Evolutionary conservation across 2,797 vertebrate genomes (phyloP).

Genomic region (Rhynchonycteris naso): DNA sequence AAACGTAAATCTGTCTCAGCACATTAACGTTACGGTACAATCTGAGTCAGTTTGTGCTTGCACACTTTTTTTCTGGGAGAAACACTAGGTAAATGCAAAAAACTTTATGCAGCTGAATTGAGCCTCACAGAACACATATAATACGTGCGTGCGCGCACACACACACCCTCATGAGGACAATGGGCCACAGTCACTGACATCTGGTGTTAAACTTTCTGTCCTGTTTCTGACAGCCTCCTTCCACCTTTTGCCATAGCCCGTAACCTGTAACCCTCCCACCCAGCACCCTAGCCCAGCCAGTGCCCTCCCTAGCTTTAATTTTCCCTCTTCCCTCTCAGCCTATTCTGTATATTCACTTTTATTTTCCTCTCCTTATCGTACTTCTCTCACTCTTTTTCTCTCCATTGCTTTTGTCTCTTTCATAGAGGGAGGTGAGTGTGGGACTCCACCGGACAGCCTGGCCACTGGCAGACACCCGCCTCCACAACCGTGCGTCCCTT

Average conservation of each 20-base stretch:
- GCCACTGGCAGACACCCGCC: neutral
- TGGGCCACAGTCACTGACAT: neutral
- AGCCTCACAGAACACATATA: neutral
- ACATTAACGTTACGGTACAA: neutral
- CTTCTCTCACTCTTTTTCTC: neutral
- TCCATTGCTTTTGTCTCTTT: neutral
- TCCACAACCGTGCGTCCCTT: neutral
- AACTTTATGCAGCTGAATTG: neutral
- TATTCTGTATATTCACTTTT: neutral
- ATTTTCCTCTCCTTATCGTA: neutral
- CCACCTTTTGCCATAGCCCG: rapidly evolving
- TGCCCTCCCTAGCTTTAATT: neutral
- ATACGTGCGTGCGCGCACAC: rapidly evolving
- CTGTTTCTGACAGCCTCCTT: neutral
- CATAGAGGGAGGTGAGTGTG: neutral
- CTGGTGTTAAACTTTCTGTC: neutral
- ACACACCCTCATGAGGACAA: neutral
- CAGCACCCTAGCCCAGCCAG: neutral
- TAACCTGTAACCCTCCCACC: neutral
- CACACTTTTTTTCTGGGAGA: neutral
- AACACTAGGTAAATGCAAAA: neutral
- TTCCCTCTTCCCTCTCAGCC: neutral
- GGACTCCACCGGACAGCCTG: neutral
- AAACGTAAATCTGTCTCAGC: neutral
- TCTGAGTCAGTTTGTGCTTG: neutral